These are phyloP conservation scores for Dolichopus griseipennis DNA, from an alignment of 2,888 invertebrate species.

Conservation along the genomic window DNA sequence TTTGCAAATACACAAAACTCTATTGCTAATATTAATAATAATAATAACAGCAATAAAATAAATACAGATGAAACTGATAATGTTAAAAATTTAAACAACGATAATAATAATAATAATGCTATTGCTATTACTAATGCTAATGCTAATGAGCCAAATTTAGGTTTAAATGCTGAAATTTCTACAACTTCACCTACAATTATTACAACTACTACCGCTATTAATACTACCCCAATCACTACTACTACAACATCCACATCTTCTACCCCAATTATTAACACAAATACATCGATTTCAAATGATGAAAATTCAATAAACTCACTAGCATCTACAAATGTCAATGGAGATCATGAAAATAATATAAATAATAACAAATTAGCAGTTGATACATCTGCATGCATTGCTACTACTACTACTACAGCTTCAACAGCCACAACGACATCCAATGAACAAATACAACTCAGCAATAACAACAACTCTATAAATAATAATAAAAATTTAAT, in stretches of 20 bases:
- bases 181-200: neutral
- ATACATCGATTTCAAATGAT: constrained; percentile 7
- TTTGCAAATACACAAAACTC: neutral
- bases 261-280: neutral
- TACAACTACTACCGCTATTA: neutral
- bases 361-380: constrained; percentile 15
- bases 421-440: constrained; percentile 17
- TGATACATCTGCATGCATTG: constrained; percentile 11
- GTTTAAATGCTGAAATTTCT: neutral
- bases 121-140: neutral
- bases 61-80: neutral
- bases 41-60: neutral
- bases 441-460: constrained; percentile 23
- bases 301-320: neutral
- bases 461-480: constrained; percentile 14
- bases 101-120: constrained; percentile 11
- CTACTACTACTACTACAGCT: constrained; percentile 5
- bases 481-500: constrained; percentile 2
- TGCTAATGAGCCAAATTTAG: neutral
- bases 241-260: neutral
- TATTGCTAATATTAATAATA: neutral
- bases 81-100: neutral
- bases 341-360: constrained; percentile 21
- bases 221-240: neutral
- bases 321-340: neutral